Conservation (phyloP, 2,797 vertebrate species). For the Caiman crocodilus region DNA sequence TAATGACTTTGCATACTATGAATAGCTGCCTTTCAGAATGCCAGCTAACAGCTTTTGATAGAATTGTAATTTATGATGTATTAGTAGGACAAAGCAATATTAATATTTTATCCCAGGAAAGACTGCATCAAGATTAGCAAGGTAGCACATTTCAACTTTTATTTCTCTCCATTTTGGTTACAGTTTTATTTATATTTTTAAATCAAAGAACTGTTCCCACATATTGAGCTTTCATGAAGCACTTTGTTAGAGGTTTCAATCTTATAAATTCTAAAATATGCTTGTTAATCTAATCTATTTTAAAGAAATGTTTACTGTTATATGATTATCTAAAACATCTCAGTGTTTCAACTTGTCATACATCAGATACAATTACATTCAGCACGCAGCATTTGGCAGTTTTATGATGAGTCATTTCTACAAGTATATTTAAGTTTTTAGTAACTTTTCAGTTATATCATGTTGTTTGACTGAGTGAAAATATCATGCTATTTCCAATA, state of each 20-base stretch:
- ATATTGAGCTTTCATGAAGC: not conserved
- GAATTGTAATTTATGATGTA: slow-evolving; percentile 24
- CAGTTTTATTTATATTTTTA: not conserved
- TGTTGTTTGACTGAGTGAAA: not conserved
- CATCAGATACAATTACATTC: not conserved
- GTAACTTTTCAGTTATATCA: not conserved
- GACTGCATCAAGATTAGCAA: not conserved
- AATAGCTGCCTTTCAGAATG: slow-evolving; percentile 42
- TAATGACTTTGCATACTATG: slow-evolving; percentile 1
- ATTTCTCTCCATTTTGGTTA: not conserved
- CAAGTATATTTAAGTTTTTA: not conserved
- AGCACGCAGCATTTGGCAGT: not conserved
- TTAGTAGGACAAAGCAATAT: slow-evolving; percentile 21
- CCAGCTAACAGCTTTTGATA: not conserved
- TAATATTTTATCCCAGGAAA: slow-evolving; percentile 40
- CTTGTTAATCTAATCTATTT: not conserved
- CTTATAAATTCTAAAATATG: not conserved
- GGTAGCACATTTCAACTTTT: slow-evolving; percentile 3
- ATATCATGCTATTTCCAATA: not conserved
- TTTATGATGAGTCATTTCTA: not conserved
- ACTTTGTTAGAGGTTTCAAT: not conserved
- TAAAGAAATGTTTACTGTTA: not conserved
- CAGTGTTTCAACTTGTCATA: not conserved
- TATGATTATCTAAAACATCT: not conserved
- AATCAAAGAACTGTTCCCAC: not conserved